Base-by-base conservation (phyloP, 2,888 invertebrate species). In the Diadegma fenestrale region DNA sequence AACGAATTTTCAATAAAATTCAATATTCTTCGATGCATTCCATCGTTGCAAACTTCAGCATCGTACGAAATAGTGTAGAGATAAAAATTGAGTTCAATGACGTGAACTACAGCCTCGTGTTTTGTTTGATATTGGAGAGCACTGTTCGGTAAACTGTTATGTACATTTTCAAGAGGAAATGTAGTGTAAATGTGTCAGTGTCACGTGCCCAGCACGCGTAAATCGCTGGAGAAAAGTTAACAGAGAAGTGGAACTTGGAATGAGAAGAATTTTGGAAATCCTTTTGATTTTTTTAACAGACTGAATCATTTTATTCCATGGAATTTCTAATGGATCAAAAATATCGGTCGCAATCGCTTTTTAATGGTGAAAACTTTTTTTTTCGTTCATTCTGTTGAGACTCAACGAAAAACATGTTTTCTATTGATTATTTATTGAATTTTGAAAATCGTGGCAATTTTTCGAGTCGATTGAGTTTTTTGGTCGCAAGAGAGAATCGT, bases 161-260 rank as follows among this genome's bases (percentile, higher is more conserved):
- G 41, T 64, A 51, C 51, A 71, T 63, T 41, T 58, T 58, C 58
- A 58, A 19, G 37, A 66, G 19, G 14, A 41, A 43, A 37, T 43
- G 48, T 58, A 45, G 14, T 45, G 58, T 66, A 26, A 48, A 64
- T 51, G 66, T 66, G 45, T 58, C 41, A 64, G 68, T 64, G 80
- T 71, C 84, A 75, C 73, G 84, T 84, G 80, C 80, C 76, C 26
- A 63, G 51, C 75, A 48, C 76, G 84, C 80, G 84, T 58, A 66
- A 73, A 54, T 73, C 41, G 41, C 41, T 58, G 30, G 26, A 33
- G 43, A 30, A 81, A 54, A 14, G 12, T 33, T 17, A 37, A 22
- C 22, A 54, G 41, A 10, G 26, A 72, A 45, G 26, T n/a, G 43
- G 19, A 68, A 68, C 33, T 63, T 48, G 22, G 51, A n/a, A 33